Evolutionary conservation across 2,888 invertebrate species (phyloP).

Genomic region (Leptinotarsa peninsularis): DNA sequence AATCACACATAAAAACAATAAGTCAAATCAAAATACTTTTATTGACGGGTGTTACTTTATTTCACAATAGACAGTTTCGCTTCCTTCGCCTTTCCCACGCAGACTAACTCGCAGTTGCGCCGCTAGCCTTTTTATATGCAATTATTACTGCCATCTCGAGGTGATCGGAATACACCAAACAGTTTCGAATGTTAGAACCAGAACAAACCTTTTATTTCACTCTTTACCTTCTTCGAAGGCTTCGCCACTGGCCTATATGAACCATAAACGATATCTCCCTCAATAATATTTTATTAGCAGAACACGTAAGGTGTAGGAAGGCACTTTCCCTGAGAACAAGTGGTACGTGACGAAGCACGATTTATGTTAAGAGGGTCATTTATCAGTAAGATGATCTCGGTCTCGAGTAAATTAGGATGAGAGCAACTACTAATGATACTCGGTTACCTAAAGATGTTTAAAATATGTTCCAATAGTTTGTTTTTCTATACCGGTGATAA

Average conservation of each 20-base stretch:
- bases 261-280: not conserved
- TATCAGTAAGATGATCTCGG: constrained; percentile 29
- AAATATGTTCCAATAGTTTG: constrained; percentile 16
- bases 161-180: too few relatives aligned
- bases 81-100: too few relatives aligned
- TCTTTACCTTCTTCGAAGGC: too few relatives aligned
- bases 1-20: too few relatives aligned
- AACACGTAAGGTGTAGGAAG: not conserved
- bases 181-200: too few relatives aligned
- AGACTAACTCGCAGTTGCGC: too few relatives aligned
- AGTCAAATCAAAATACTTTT: too few relatives aligned
- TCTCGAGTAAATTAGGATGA: constrained; percentile 24
- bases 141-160: too few relatives aligned
- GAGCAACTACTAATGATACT: constrained; percentile 24
- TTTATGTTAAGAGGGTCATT: constrained; percentile 21
- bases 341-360: constrained; percentile 2
- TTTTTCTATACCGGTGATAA: not conserved
- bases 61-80: too few relatives aligned
- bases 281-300: not conserved
- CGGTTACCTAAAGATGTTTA: constrained; percentile 28
- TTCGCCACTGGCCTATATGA: not conserved
- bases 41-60: too few relatives aligned
- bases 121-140: too few relatives aligned
- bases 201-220: too few relatives aligned
- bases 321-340: not conserved